Evolutionary conservation across 2,888 invertebrate species (phyloP).

Genomic region (Macaria liturata): DNA sequence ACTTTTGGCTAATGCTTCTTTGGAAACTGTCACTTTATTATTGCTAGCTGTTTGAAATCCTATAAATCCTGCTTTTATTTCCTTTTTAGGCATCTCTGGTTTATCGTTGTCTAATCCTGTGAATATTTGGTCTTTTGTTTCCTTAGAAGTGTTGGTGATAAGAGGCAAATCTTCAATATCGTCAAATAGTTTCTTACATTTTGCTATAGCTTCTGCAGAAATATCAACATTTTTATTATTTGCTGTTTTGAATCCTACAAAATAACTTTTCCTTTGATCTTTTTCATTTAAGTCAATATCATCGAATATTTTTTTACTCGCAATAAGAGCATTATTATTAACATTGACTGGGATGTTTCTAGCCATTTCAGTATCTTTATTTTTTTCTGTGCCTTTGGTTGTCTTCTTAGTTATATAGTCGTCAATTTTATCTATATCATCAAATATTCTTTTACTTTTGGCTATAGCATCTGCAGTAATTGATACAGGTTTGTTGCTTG

Average conservation of each 20-base stretch:
- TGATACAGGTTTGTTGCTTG: not conserved
- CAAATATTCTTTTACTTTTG: constrained; percentile 46
- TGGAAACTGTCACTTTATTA: constrained; percentile 55
- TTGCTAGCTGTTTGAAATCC: constrained; percentile 57
- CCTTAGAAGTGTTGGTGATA: too few species aligned
- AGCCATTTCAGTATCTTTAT: not conserved
- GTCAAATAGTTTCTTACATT: not conserved
- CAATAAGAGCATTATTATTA: too few species aligned
- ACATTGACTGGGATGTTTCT: too few species aligned
- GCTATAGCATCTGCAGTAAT: constrained; percentile 51
- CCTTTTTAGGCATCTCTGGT: constrained; percentile 1
- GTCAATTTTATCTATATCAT: constrained; percentile 41
- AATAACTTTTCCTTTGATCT: not conserved
- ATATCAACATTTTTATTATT: constrained; percentile 7
- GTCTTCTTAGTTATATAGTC: not conserved
- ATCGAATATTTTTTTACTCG: too few species aligned
- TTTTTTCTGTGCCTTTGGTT: not conserved
- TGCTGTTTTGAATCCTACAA: constrained; percentile 13
- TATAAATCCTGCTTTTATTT: constrained; percentile 12
- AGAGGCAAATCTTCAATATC: not conserved
- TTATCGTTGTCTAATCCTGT: not conserved
- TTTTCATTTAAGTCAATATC: too few species aligned
- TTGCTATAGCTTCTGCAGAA: not conserved
- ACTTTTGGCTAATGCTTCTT: constrained; percentile 49
- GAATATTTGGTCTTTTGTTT: too few species aligned